Evolutionary conservation across 2,888 invertebrate species (phyloP).

Genomic region (Allacma fusca): DNA sequence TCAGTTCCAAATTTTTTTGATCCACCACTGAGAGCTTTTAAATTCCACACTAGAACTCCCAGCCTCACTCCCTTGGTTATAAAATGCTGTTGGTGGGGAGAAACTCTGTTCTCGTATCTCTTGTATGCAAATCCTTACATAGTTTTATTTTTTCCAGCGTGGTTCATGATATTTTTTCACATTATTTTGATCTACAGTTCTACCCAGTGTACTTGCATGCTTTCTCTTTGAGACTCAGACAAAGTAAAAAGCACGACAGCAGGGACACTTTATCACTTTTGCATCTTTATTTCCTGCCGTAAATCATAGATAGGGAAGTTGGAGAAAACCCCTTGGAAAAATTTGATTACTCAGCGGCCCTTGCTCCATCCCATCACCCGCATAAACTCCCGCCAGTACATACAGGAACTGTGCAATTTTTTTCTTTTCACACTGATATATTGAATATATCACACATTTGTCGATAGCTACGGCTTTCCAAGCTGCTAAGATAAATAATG

Average conservation of each 20-base stretch:
- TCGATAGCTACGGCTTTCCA: background rate
- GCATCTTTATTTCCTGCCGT: slow-evolving; percentile 16
- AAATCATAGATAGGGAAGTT: slow-evolving; percentile 8
- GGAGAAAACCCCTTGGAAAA: background rate
- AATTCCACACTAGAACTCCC: no score
- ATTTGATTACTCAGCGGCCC: slow-evolving; percentile 4
- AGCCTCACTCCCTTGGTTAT: background rate
- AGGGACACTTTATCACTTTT: slow-evolving; percentile 8
- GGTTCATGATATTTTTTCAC: slow-evolving; percentile 3
- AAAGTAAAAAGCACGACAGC: slow-evolving; percentile 4
- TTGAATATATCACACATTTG: slow-evolving; percentile 8
- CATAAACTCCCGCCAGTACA: no score
- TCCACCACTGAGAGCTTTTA: no score
- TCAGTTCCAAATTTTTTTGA: no score
- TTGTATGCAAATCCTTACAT: background rate
- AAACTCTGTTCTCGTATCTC: background rate
- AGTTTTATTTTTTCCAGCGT: background rate
- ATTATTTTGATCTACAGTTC: background rate
- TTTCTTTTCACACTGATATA: background rate
- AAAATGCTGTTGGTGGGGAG: background rate
- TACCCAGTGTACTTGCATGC: background rate
- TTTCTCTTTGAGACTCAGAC: background rate
- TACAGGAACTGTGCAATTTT: background rate
- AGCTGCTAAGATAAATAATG: slow-evolving; percentile 11
- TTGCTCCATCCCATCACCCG: background rate